Evolutionary conservation across 2,113 vertebrate genomes (phyloP).

Genomic region (Holacanthus passer): DNA sequence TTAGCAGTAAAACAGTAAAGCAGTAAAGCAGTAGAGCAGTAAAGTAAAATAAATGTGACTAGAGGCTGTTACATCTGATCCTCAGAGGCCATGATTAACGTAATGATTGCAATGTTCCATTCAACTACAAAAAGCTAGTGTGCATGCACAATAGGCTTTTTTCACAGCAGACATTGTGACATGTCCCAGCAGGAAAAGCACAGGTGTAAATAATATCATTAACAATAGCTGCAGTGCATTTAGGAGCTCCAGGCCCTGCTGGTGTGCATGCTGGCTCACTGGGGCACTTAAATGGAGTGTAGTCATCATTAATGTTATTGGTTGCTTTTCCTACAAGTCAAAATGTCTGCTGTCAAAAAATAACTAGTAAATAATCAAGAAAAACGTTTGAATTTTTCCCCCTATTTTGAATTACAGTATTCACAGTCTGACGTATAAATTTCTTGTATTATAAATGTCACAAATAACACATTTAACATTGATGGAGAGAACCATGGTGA

Average conservation of each 20-base stretch:
- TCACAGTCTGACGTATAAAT: not conserved
- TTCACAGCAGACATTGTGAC: not conserved
- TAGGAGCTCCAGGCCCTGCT: not conserved
- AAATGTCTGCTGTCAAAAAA: not conserved
- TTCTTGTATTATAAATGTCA: not conserved
- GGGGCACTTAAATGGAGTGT: not conserved
- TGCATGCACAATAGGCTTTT: not conserved
- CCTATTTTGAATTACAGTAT: no score
- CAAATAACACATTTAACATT: not conserved
- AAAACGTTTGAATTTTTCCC: no score
- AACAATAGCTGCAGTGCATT: not conserved
- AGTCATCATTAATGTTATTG: not conserved
- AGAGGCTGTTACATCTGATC: not conserved
- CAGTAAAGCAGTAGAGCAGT: no score
- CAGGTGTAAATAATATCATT: slow-evolving; percentile 22
- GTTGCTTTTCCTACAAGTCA: not conserved
- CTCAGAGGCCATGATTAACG: not conserved
- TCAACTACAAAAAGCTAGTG: not conserved
- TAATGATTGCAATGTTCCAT: slow-evolving; percentile 4
- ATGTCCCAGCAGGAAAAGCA: not conserved
- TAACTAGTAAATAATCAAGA: no score
- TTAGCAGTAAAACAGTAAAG: no score
- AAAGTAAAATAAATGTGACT: not conserved
- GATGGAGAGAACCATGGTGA: no score
- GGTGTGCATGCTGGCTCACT: not conserved